These are phyloP conservation scores for Lasioglossum lativentre DNA, from an alignment of 2,888 invertebrate species.

Conservation along the genomic window DNA sequence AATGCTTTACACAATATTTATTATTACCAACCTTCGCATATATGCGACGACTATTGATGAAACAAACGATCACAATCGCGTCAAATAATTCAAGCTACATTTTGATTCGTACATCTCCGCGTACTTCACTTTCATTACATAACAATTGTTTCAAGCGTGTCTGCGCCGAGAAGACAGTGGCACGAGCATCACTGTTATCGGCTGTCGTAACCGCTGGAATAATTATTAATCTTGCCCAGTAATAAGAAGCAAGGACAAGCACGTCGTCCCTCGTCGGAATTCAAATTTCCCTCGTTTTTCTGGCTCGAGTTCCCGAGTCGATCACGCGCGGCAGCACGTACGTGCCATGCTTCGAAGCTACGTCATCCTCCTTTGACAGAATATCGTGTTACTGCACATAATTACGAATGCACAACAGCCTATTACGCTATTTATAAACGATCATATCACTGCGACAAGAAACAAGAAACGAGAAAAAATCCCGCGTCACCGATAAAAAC, in stretches of 20 bases:
- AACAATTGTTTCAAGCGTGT: background rate
- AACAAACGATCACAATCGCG: background rate
- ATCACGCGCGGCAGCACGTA: slow-evolving; percentile 68
- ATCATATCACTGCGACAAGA: slow-evolving; percentile 29
- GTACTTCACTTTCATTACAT: background rate
- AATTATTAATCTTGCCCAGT: slow-evolving; percentile 59
- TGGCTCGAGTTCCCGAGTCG: slow-evolving; percentile 32
- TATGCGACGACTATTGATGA: background rate
- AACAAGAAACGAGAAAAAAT: slow-evolving; percentile 1
- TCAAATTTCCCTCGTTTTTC: slow-evolving; percentile 62
- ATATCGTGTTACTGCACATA: slow-evolving; percentile 51
- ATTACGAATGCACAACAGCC: slow-evolving; percentile 55
- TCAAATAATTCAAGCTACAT: background rate
- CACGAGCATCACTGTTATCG: background rate
- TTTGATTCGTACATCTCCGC: background rate
- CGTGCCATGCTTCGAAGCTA: slow-evolving; percentile 66
- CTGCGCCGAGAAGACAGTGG: background rate
- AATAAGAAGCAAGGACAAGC: slow-evolving; percentile 59
- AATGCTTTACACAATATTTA: background rate
- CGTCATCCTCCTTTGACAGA: slow-evolving; percentile 73
- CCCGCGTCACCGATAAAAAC: slow-evolving; percentile 19
- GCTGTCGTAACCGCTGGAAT: slow-evolving; percentile 20
- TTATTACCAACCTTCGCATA: background rate
- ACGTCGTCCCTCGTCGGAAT: background rate
- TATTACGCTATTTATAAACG: slow-evolving; percentile 57